Base-by-base conservation (phyloP, 2,113 vertebrate species). In the Cyphomyrus discorhynchus region DNA sequence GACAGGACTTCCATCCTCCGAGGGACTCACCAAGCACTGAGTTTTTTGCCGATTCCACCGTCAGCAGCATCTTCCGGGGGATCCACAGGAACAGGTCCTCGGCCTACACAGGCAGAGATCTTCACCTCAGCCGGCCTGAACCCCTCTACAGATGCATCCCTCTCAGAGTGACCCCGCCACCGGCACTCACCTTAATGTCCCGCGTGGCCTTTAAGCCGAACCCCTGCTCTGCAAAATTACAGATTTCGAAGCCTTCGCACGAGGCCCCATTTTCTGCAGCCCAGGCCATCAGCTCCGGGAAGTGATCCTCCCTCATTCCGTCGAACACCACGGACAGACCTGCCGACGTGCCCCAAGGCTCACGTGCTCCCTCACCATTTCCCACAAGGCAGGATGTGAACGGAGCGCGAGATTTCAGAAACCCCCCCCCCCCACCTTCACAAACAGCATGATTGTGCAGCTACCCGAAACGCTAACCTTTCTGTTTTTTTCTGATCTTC, bases 71-170 rank as follows among this genome's bases (percentile, higher is more conserved):
- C 95, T 97, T 99, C 93, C 98, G 96, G 91, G 98, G 98, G 93
- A 99, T 96, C 98, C 98, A 99, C 62, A 99, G 95, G 93, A 99
- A 99, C 62, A 99, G 94, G 89, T 99, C 98, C 94, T 99, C 98
- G 91, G 97, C 98, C 98, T 99, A 89, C 21, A 87, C 87, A 88
- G 90, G 88, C 39, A 89, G 49, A 19, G 8, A n/a, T 13, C 82
- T 46, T 84, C 21, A 84, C 74, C 35, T 42, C 35, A 80, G 19
- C 74, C 31, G 42, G n/a, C 39, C 74, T 7, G 45, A 45, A 84
- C 45, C 45, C 19, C 3, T 82, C 62, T 31, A 13, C 62, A 31
- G n/a, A 70, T 13, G 10, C 62, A 31, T 70, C 10, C 62, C 10
- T 70, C 66, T 52, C 77, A 88, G 89, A 13, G 9, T 3, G 50